A percentile compares a stretch with the other conserved stretches of the same genome.
phyloP scores from a whole-genome alignment of 2,888 invertebrate species.

The Dynastes hyllus region DNA sequence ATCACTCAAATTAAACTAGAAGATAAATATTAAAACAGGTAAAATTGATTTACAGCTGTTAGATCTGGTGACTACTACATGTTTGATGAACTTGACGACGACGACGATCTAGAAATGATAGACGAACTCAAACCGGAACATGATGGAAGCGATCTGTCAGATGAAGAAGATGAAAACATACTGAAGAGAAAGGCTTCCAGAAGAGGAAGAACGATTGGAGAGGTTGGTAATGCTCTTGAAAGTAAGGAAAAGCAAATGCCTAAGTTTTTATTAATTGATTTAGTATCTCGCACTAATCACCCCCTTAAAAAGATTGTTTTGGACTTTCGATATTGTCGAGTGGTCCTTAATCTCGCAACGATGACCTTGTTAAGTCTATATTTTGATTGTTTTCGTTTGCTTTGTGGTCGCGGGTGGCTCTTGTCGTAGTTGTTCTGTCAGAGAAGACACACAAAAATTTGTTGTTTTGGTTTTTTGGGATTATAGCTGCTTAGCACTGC shows the following conservation, averaged over 20 bases:
- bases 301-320: neutral
- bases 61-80: slow-evolving; percentile 99
- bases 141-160: neutral
- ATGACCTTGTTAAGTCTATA: too few species aligned
- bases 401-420: slow-evolving; percentile 15
- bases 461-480: slow-evolving; percentile 48
- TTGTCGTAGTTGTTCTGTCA: slow-evolving; percentile 26
- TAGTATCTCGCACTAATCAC: slow-evolving; percentile 2
- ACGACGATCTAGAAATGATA: slow-evolving; percentile 80
- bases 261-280: neutral
- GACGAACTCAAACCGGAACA: slow-evolving; percentile 67
- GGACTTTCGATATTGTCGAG: too few species aligned
- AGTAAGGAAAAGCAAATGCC: neutral
- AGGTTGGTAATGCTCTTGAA: slow-evolving; percentile 60
- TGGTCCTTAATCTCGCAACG: too few species aligned
- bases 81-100: slow-evolving; percentile 95
- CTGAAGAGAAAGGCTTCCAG: slow-evolving; percentile 58
- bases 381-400: neutral
- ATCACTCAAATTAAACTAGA: too few species aligned
- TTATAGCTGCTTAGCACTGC: slow-evolving; percentile 84
- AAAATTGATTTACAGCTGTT: slow-evolving; percentile 80
- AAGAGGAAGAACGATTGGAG: slow-evolving; percentile 62
- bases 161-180: slow-evolving; percentile 59
- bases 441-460: slow-evolving; percentile 36
- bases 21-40: too few species aligned